phyloP scores from a whole-genome alignment of 2,888 invertebrate genomes.

The Synergus japonicus region DNA sequence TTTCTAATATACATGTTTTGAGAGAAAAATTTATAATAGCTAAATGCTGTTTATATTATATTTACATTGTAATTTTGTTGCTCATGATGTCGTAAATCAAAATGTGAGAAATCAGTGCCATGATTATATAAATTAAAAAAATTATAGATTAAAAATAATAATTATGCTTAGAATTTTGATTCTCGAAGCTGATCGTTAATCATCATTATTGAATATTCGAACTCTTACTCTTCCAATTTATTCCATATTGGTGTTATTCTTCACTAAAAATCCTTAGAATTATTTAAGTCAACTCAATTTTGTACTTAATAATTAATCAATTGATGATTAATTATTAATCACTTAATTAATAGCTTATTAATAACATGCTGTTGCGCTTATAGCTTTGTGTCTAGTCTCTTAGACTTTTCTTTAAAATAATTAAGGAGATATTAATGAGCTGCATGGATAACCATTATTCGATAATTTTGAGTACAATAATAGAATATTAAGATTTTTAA shows the following conservation, averaged over 20 bases:
- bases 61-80: constrained; percentile 33
- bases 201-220: neutral
- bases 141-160: neutral
- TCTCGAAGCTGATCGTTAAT: neutral
- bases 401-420: constrained; percentile 14
- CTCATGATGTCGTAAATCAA: constrained; percentile 28
- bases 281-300: neutral
- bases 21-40: constrained; percentile 34
- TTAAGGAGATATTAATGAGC: neutral
- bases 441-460: constrained; percentile 14
- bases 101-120: constrained; percentile 35
- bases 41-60: constrained; percentile 37
- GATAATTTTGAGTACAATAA: constrained; percentile 31
- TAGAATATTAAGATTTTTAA: constrained; percentile 11
- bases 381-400: constrained; percentile 22
- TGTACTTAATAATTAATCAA: neutral
- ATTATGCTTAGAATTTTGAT: constrained; percentile 18
- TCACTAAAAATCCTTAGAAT: neutral
- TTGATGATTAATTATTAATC: neutral
- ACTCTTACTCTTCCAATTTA: neutral
- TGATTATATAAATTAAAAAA: constrained; percentile 27
- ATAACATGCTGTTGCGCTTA: neutral
- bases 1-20: constrained; percentile 39
- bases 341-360: neutral
- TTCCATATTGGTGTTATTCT: neutral